These are phyloP conservation scores for Syrrhaptes paradoxus DNA, from an alignment of 2,113 vertebrate genomes.

Conservation along the genomic window DNA sequence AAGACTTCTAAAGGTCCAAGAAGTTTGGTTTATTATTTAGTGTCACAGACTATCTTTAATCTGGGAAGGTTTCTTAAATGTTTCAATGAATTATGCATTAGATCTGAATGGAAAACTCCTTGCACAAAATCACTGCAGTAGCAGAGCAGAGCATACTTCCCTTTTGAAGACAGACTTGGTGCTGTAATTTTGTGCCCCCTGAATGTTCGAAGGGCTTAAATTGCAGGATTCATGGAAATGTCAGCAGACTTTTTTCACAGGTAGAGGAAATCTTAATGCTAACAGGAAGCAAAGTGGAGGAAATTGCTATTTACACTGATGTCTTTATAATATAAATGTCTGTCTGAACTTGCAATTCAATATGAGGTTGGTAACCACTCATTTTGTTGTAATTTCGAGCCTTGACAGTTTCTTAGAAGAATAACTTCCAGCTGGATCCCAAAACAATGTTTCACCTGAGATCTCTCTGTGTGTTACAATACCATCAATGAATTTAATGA, in stretches of 20 bases:
- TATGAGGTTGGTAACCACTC: background rate
- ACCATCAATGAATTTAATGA: background rate
- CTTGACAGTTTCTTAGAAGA: background rate
- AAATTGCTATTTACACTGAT: background rate
- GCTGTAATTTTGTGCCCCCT: background rate
- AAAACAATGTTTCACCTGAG: background rate
- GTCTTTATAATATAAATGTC: background rate
- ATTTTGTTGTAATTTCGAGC: background rate
- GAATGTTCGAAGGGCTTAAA: background rate
- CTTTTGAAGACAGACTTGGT: background rate
- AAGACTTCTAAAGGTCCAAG: background rate
- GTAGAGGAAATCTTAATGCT: background rate
- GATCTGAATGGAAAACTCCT: background rate
- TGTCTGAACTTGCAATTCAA: background rate
- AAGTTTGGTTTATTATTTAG: background rate
- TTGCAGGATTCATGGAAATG: background rate
- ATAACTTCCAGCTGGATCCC: background rate
- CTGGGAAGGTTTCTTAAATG: background rate
- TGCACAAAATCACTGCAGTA: background rate
- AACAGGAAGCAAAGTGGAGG: background rate
- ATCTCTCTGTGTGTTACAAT: background rate
- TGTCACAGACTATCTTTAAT: background rate
- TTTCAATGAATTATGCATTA: slow-evolving; percentile 4
- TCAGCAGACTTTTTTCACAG: background rate
- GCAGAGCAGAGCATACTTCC: background rate